Evolutionary conservation across 1,140 invertebrate species (phyloP).

Genomic region (Diachasma alloeum): DNA sequence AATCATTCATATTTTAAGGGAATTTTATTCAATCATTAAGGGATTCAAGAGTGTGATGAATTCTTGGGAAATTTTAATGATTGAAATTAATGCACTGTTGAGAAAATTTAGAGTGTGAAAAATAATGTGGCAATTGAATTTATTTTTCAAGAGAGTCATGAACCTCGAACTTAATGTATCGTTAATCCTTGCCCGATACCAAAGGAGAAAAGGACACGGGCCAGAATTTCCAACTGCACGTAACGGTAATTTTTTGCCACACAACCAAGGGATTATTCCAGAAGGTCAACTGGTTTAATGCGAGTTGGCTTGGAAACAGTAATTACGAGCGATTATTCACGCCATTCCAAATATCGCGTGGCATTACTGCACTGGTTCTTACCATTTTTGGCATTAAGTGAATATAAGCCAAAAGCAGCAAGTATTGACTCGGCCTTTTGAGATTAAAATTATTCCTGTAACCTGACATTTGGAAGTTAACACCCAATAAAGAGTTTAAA

Average conservation of each 20-base stretch:
- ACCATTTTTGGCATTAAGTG: not conserved
- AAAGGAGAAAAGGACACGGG: not conserved
- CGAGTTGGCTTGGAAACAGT: not conserved
- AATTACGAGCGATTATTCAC: not conserved
- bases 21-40: no score
- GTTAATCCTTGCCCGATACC: not conserved
- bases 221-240: not conserved
- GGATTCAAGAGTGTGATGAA: no score
- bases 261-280: not conserved
- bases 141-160: no score
- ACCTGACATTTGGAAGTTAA: not conserved
- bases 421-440: not conserved
- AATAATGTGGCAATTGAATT: no score
- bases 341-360: not conserved
- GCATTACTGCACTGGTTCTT: not conserved
- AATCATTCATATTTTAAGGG: not conserved
- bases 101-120: no score
- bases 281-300: not conserved
- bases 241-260: not conserved
- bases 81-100: no score
- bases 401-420: not conserved
- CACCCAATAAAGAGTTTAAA: not conserved
- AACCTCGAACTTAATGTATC: not conserved
- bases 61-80: not conserved
- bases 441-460: not conserved